Percentiles rank a stretch among this genome's conserved stretches.
Conservation (phyloP, 2,888 invertebrate species). For the Celastrina argiolus region DNA sequence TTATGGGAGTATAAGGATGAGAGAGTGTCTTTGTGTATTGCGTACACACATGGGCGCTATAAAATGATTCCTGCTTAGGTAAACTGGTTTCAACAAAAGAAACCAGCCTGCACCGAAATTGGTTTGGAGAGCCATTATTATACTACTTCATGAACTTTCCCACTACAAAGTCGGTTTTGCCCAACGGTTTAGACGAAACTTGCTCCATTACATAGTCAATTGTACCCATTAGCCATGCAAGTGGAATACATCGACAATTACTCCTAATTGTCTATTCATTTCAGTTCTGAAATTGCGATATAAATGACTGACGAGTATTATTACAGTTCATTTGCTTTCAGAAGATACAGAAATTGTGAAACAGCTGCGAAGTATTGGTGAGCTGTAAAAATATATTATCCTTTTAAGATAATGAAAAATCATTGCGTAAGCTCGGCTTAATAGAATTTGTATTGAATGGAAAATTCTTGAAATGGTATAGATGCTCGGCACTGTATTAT, state of each 20-base stretch:
- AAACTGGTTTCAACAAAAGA: too few species aligned
- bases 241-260: slow-evolving; percentile 7
- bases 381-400: background rate
- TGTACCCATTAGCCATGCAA: background rate
- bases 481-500: too few species aligned
- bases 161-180: background rate
- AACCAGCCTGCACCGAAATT: too few species aligned
- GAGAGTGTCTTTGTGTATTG: too few species aligned
- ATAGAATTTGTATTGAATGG: background rate
- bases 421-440: background rate
- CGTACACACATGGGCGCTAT: too few species aligned
- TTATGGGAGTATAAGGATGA: too few species aligned
- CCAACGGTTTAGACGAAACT: too few species aligned
- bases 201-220: too few species aligned
- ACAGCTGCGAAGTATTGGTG: background rate
- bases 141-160: background rate
- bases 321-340: background rate
- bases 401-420: background rate
- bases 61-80: too few species aligned
- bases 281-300: background rate
- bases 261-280: slow-evolving; percentile 10
- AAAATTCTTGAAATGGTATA: too few species aligned
- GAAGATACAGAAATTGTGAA: background rate
- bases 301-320: background rate
- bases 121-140: too few species aligned